Conservation (phyloP, 2,888 invertebrate species). For the Parapristionchus giblindavisi region DNA sequence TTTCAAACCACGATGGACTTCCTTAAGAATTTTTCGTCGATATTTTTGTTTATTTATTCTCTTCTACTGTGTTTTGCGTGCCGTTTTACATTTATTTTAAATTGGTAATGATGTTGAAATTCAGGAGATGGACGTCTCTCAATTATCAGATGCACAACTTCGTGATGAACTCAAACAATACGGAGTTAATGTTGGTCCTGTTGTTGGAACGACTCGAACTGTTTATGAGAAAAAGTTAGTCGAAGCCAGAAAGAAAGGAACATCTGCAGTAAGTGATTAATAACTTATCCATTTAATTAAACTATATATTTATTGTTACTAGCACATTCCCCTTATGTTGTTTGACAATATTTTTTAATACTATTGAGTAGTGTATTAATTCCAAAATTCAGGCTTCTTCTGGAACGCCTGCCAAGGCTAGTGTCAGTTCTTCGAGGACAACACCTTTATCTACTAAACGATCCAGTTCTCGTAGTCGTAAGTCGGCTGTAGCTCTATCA, state of each 20-base stretch:
- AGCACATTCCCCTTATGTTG: no score
- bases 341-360: no score
- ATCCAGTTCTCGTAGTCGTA: neutral
- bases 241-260: conserved; percentile 12
- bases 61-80: neutral
- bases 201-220: conserved; percentile 46
- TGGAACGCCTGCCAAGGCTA: neutral
- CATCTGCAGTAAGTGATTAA: no score
- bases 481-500: neutral
- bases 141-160: conserved; percentile 45
- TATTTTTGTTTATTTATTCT: neutral
- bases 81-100: neutral
- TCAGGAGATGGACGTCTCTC: conserved; percentile 26
- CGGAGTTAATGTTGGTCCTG: conserved; percentile 43
- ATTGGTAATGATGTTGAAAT: neutral
- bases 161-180: conserved; percentile 41
- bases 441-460: neutral
- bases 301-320: no score
- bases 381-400: neutral
- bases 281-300: no score
- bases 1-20: conserved; percentile 14
- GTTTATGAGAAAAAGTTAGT: conserved; percentile 47
- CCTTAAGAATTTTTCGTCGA: neutral
- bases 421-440: neutral
- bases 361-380: neutral